Conservation (phyloP, 2,113 vertebrate genomes). For the Piliocolobus tephrosceles region DNA sequence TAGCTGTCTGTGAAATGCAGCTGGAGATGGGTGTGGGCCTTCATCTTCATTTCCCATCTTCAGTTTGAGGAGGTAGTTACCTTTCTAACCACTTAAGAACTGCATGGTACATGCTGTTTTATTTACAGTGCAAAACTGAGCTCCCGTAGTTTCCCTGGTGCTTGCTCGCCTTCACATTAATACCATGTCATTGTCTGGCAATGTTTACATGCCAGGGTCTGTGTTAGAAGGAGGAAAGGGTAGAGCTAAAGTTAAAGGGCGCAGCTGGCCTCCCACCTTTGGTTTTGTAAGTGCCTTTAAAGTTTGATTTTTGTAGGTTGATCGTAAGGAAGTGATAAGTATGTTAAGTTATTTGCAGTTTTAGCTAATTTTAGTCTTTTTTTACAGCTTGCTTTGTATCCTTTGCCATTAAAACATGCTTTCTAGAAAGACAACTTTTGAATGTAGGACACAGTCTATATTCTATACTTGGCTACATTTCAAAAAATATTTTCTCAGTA, state of each 20-base stretch:
- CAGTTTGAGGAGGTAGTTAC: conserved; percentile 41
- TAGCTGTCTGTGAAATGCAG: neutral
- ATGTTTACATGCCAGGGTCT: neutral
- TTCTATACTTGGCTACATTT: conserved; percentile 40
- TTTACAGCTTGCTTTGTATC: conserved; percentile 64
- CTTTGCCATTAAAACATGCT: conserved; percentile 65
- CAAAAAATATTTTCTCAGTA: neutral
- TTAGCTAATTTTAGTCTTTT: conserved; percentile 77
- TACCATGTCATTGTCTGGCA: neutral
- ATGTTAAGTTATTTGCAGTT: conserved; percentile 71
- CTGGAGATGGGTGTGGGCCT: conserved; percentile 57
- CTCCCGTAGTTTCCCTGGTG: neutral
- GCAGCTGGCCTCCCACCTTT: neutral
- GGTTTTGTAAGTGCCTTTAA: conserved; percentile 33
- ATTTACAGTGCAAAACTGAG: neutral
- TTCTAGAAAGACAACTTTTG: conserved; percentile 74
- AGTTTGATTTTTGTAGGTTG: conserved; percentile 66
- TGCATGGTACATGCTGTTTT: neutral
- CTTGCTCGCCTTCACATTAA: neutral
- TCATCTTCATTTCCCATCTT: conserved; percentile 14
- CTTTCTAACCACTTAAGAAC: conserved; percentile 36
- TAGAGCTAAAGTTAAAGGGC: neutral
- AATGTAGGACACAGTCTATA: conserved; percentile 61
- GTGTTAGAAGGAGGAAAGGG: neutral
- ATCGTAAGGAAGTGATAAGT: conserved; percentile 71